Conservation (phyloP, 2,888 invertebrate genomes). For the Drosophila atripex region DNA sequence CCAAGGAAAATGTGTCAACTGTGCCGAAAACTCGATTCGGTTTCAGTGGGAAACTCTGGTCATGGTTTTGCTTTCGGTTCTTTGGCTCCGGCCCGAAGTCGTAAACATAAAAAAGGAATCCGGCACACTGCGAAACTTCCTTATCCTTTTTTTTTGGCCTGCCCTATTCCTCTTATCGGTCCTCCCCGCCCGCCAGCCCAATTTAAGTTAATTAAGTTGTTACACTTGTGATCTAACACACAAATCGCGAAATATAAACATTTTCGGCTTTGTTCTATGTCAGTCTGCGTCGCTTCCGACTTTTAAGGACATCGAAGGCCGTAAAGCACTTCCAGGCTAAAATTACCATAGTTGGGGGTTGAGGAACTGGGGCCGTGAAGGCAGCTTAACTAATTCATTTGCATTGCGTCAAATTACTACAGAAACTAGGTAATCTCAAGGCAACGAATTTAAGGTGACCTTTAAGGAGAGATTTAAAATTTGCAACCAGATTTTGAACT, state of each 20-base stretch:
- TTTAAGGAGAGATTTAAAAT: neutral
- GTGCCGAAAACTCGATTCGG: constrained; percentile 36
- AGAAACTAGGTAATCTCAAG: constrained; percentile 8
- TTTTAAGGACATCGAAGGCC: constrained; percentile 18
- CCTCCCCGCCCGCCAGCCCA: constrained; percentile 26
- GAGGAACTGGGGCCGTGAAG: constrained; percentile 3
- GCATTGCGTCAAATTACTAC: constrained; percentile 23
- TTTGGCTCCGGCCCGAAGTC: constrained; percentile 22
- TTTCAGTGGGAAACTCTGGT: constrained; percentile 11
- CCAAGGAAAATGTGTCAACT: constrained; percentile 69
- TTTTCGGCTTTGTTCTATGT: constrained; percentile 1
- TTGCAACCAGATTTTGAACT: neutral
- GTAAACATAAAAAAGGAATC: constrained; percentile 55
- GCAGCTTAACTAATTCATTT: constrained; percentile 19
- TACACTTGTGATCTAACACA: constrained; percentile 54
- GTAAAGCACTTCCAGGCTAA: constrained; percentile 10
- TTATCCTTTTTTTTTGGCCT: constrained; percentile 36
- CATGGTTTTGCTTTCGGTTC: constrained; percentile 1
- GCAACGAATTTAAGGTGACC: constrained; percentile 1
- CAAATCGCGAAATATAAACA: constrained; percentile 36
- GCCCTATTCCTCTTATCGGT: constrained; percentile 14
- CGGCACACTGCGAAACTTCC: constrained; percentile 39
- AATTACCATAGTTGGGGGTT: constrained; percentile 1
- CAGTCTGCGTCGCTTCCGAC: neutral
- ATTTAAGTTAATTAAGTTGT: constrained; percentile 63